Evolutionary conservation across 2,888 invertebrate genomes (phyloP).

Genomic region (Acheta domesticus): DNA sequence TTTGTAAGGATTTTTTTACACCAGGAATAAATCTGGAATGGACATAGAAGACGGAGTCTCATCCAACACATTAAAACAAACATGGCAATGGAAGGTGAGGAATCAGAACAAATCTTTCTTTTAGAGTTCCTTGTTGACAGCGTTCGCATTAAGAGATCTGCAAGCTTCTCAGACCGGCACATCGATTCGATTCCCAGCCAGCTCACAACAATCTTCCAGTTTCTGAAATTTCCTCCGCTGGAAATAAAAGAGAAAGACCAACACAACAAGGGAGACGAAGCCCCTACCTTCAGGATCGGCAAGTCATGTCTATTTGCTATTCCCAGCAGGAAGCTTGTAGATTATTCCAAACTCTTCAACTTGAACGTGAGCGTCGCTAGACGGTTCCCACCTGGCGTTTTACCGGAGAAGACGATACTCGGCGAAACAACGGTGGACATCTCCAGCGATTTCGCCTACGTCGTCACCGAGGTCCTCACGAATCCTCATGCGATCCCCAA

Average conservation of each 20-base stretch:
- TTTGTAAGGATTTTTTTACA: too few species aligned
- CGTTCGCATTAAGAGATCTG: not conserved
- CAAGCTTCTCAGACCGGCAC: not conserved
- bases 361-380: not conserved
- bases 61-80: not conserved
- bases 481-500: not conserved
- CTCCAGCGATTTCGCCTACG: constrained; percentile 6
- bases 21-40: too few species aligned
- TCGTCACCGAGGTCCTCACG: not conserved
- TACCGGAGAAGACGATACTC: not conserved
- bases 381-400: not conserved
- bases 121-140: not conserved
- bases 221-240: not conserved
- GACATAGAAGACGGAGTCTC: too few species aligned
- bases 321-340: not conserved
- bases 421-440: not conserved
- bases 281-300: not conserved
- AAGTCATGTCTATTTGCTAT: constrained; percentile 4
- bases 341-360: not conserved
- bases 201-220: not conserved
- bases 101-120: not conserved
- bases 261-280: not conserved
- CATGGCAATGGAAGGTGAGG: not conserved
- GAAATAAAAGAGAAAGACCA: constrained; percentile 18
- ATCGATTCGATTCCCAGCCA: not conserved